phyloP scores from a whole-genome alignment of 2,113 vertebrate species.

The Ctenomys sociabilis region DNA sequence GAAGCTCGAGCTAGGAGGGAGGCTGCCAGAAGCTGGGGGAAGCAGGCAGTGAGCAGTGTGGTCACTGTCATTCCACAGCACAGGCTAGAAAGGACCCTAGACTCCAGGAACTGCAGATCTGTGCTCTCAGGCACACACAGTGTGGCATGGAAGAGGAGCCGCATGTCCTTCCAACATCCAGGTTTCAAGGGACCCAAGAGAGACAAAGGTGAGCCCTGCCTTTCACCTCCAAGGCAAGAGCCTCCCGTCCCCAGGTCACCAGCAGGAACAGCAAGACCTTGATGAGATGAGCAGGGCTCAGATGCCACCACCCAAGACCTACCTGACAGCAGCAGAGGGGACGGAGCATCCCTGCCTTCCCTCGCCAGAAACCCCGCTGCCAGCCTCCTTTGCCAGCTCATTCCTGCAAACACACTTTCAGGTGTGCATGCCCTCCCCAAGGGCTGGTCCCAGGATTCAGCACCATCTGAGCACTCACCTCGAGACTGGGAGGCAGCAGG shows the following conservation, averaged over 20 bases:
- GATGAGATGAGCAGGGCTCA: not conserved
- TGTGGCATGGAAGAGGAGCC: not conserved
- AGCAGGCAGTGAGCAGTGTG: not conserved
- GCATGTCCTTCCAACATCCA: not conserved
- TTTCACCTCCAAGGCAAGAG: not conserved
- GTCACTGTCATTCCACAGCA: not conserved
- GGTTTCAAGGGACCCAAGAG: not conserved
- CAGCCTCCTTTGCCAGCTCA: not conserved
- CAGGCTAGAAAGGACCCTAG: not conserved
- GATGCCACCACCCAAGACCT: not conserved
- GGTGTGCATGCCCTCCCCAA: not conserved
- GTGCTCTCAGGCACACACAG: not conserved
- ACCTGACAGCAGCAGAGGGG: not conserved
- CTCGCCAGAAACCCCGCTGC: not conserved
- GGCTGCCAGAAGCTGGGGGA: not conserved
- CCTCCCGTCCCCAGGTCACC: not conserved
- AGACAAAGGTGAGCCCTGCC: not conserved
- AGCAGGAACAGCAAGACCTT: not conserved
- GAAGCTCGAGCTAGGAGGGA: not conserved
- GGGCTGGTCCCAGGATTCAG: not conserved
- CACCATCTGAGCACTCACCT: not conserved
- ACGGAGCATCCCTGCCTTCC: not conserved
- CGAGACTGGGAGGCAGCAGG: not conserved
- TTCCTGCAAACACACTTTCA: not conserved
- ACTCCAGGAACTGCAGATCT: not conserved